Evolutionary conservation across 2,888 invertebrate genomes (phyloP), one percentile per base, ranked within the genome.

Genomic region (Zaprionus lineosus): DNA sequence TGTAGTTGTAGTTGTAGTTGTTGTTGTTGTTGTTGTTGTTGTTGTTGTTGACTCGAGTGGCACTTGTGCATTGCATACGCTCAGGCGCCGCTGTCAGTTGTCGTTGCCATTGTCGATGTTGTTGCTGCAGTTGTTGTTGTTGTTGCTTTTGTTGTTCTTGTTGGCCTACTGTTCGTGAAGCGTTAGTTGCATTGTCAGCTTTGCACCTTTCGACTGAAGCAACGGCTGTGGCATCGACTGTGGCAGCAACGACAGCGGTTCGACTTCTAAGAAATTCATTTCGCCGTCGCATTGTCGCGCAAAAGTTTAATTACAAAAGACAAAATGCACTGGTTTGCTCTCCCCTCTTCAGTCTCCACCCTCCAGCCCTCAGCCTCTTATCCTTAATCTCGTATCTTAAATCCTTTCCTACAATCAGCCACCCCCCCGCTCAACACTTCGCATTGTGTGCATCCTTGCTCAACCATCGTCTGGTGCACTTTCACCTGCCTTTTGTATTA

Each of bases 271-370:
- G 72, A 56, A 61, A 53, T 65, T 61, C 68, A 64, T 72, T 70
- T 81, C 67, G 61, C 43, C 34, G 52, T 28, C 68, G 68, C 69
- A 69, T 67, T 71, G 71, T 67, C 76, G 65, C 43, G 63, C 66
- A 63, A 69, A 86, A 86, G 65, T 84, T 81, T 86, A 86, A 86
- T 84, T 86, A 81, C 82, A 77, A 74, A 71, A 67, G 70, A 58
- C 71, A 66, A 64, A 77, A 74, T 77, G 71, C 84, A 74, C 53
- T 59, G 55, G 36, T 50, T 56, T 12, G 2, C 24, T 21, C 7
- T 21, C 21, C 21, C 7, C 21, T 21, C n/a, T n/a, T n/a, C n/a
- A n/a, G 7, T 5, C 21, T 21, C 47, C 47, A 36, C 19, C 5
- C 19, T 3, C 15, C 34, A 24, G 33, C 31, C 4, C 14, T 8